Conservation (phyloP, 2,888 invertebrate species). For the Carcina quercana region DNA sequence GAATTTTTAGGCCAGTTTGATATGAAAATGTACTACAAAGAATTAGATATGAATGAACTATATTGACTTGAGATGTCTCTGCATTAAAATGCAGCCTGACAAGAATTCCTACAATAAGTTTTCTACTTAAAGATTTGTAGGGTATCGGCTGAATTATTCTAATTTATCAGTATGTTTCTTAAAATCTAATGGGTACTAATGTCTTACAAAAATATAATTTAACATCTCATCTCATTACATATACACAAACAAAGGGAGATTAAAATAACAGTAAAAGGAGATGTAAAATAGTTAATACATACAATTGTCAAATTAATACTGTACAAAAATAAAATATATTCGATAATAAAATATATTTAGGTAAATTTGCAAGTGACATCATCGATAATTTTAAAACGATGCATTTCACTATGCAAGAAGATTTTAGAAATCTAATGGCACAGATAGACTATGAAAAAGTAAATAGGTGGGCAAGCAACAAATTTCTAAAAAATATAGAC, state of each 20-base stretch:
- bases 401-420: conserved; percentile 13
- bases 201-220: conserved; percentile 49
- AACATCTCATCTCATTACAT: too few species aligned
- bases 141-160: conserved; percentile 3
- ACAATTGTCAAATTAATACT: conserved; percentile 22
- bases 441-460: conserved; percentile 31
- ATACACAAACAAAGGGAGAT: conserved; percentile 18
- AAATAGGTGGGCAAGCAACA: conserved; percentile 45
- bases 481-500: conserved; percentile 23
- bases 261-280: conserved; percentile 12
- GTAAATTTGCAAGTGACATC: conserved; percentile 4
- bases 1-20: conserved; percentile 39
- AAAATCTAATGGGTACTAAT: conserved; percentile 34
- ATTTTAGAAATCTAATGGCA: conserved; percentile 37
- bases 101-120: conserved; percentile 1
- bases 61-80: conserved; percentile 13
- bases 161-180: conserved; percentile 13
- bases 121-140: conserved; percentile 5
- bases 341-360: conserved; percentile 9
- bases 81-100: conserved; percentile 1
- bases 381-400: conserved; percentile 18
- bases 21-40: conserved; percentile 25
- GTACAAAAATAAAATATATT: conserved; percentile 28
- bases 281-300: conserved; percentile 11
- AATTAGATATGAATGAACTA: conserved; percentile 17